Evolutionary conservation across 2,888 invertebrate genomes (phyloP).

Genomic region (Cataglyphis albicans): DNA sequence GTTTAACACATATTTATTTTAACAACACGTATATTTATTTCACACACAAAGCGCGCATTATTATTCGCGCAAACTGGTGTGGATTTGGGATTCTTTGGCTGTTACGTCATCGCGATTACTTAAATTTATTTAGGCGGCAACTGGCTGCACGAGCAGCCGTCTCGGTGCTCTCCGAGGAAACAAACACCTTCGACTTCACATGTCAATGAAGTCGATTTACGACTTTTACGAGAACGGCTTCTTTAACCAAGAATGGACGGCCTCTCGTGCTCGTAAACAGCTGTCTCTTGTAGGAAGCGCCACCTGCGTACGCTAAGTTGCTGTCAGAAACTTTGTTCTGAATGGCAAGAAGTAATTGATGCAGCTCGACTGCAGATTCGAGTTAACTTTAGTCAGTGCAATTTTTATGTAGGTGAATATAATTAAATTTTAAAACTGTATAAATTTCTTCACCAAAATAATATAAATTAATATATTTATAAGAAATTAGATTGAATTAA

Average conservation of each 20-base stretch:
- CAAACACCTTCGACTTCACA: conserved; percentile 3
- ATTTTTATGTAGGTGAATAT: background rate
- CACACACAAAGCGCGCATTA: conserved; percentile 32
- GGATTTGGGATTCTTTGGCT: background rate
- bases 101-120: conserved; percentile 35
- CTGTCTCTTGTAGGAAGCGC: conserved; percentile 10
- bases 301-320: conserved; percentile 28
- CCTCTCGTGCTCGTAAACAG: background rate
- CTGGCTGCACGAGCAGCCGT: conserved; percentile 3
- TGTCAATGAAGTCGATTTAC: conserved; percentile 20
- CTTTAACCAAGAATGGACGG: conserved; percentile 30
- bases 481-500: background rate
- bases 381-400: background rate
- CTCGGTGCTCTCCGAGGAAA: conserved; percentile 24
- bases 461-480: background rate
- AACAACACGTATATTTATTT: conserved; percentile 35
- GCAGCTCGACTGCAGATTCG: conserved; percentile 6
- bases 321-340: background rate
- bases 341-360: background rate
- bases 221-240: conserved; percentile 19
- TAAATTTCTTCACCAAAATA: background rate
- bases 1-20: conserved; percentile 38
- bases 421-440: background rate
- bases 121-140: conserved; percentile 6
- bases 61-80: background rate